Conservation (phyloP, 2,113 vertebrate genomes). For the Zosterops lateralis region DNA sequence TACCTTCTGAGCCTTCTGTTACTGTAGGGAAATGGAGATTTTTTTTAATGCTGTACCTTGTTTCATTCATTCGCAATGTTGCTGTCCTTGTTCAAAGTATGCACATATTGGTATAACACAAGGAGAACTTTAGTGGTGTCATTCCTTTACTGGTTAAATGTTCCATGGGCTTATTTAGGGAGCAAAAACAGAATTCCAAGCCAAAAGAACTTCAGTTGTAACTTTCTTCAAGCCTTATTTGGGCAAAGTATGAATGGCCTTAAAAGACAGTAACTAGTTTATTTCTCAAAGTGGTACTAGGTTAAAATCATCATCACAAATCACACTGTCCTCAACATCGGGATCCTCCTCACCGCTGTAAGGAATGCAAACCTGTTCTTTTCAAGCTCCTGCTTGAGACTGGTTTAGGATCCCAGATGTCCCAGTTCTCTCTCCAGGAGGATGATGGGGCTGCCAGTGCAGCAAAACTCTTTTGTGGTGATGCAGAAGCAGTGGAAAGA, state of each 20-base stretch:
- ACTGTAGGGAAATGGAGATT: background rate
- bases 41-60: background rate
- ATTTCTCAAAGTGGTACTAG: slow-evolving; percentile 6
- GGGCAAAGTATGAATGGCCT: slow-evolving; percentile 44
- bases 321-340: background rate
- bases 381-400: background rate
- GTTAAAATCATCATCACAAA: slow-evolving; percentile 42
- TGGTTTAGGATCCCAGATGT: background rate
- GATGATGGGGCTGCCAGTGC: background rate
- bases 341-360: background rate
- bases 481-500: background rate
- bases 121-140: background rate
- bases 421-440: background rate
- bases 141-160: background rate
- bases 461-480: background rate
- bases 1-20: background rate
- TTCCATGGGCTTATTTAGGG: slow-evolving; percentile 24
- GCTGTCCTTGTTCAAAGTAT: background rate
- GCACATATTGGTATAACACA: background rate
- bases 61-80: background rate
- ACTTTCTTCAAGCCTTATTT: slow-evolving; percentile 51
- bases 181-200: slow-evolving; percentile 17
- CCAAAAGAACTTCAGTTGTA: slow-evolving; percentile 36
- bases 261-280: slow-evolving; percentile 40
- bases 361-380: background rate